Base-by-base conservation (phyloP, 1,140 invertebrate species). In the Liolophura sinensis region DNA sequence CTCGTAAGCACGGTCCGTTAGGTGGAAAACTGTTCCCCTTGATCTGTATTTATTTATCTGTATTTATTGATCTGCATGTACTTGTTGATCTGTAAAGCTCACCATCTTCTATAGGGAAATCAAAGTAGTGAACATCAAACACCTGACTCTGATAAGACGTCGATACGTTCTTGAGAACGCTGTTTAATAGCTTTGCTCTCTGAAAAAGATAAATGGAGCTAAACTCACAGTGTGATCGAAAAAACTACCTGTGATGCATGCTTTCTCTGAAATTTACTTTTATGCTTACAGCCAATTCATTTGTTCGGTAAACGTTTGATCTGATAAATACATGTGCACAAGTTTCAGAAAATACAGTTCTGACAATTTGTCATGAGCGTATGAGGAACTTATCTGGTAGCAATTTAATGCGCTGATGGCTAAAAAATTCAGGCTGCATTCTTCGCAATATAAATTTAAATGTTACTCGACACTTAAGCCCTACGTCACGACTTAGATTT, bases 81-180 rank as follows among this genome's bases (percentile, higher is more conserved):
- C 25, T 58, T 7, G 18, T 9, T 22, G 6, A n/a, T 22, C 18
- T 27, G 15, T 47, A 46, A 48, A 22, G 27, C 64, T 62, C 75
- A 85, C 83, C 78, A 72, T 75, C 63, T 27, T 76, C 70, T 7
- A 87, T 65, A 1, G 86, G 86, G 69, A 84, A 84, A 48, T 79
- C 73, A n/a, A 84, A 62, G 65, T 82, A 87, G 62, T 82, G 73
- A 1, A 87, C 9, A 57, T 84, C 72, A 69, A 86, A 86, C 27
- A 84, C 79, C 16, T 70, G 69, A 69, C 78, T 46, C 40, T 72
- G 77, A 22, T 79, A 60, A 20, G 65, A 76, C 7, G 55, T 27
- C 1, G 81, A 78, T 16, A 87, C 76, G 16, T 85, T 68, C 60
- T 80, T 67, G 40, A 87, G 68, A 1, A 82, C 80, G 20, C 67